Evolutionary conservation across 2,797 vertebrate species (phyloP).

Genomic region (Pelobates cultripes): DNA sequence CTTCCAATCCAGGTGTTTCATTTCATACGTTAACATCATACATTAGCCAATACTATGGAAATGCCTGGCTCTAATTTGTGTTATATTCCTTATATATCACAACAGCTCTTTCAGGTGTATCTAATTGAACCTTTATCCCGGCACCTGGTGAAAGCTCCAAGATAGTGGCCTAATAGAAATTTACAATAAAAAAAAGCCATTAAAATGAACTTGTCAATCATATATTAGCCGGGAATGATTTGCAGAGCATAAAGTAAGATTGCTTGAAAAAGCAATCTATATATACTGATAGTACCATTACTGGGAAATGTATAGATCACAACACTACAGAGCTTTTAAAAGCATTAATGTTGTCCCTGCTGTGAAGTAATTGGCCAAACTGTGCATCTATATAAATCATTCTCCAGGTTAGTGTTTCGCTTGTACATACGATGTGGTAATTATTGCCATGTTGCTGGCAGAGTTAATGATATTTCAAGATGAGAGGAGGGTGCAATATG

Average conservation of each 20-base stretch:
- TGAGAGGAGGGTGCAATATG: too few species aligned
- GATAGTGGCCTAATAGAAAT: constrained; percentile 22
- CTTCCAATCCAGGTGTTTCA: too few species aligned
- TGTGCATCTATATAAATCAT: background rate
- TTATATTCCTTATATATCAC: background rate
- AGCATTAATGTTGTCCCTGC: background rate
- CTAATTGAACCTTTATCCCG: constrained; percentile 25
- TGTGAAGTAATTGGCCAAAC: background rate
- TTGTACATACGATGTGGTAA: background rate
- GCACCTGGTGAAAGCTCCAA: constrained; percentile 13
- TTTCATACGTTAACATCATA: too few species aligned
- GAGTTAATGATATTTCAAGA: too few species aligned
- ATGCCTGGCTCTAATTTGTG: background rate
- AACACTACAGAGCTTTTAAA: background rate
- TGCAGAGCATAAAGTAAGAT: background rate
- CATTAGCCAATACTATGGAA: too few species aligned
- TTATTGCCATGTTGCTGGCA: too few species aligned
- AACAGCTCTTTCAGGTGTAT: constrained; percentile 6
- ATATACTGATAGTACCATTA: too few species aligned
- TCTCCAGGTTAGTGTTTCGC: background rate
- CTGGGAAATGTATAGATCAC: background rate
- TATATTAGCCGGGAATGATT: background rate
- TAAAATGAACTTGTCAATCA: background rate
- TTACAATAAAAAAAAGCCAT: constrained; percentile 7
- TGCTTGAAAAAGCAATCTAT: background rate